A percentile compares a stretch with the other conserved stretches of the same genome.
Conservation (phyloP, 2,888 invertebrate genomes). For the Stomorhina lunata region DNA sequence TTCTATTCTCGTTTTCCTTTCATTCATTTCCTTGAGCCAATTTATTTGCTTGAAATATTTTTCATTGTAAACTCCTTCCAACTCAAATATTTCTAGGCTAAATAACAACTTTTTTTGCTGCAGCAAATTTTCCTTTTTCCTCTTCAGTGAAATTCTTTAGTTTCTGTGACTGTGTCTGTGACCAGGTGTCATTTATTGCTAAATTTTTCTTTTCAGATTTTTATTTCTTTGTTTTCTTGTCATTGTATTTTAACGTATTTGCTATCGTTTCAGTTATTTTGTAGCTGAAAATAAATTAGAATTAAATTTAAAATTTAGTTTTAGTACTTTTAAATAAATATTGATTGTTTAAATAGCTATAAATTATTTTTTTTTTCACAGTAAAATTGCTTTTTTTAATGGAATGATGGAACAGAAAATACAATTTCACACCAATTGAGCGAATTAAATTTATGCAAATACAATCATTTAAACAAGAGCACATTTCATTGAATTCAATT, state of each 20-base stretch:
- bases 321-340: background rate
- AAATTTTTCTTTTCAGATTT: background rate
- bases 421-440: background rate
- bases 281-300: slow-evolving; percentile 20
- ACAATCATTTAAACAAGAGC: background rate
- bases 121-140: background rate
- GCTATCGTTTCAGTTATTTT: background rate
- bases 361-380: background rate
- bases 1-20: background rate
- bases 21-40: background rate
- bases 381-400: background rate
- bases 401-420: background rate
- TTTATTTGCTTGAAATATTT: slow-evolving; percentile 39
- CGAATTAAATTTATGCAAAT: background rate
- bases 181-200: slow-evolving; percentile 22
- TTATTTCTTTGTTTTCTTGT: background rate
- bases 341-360: background rate
- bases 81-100: slow-evolving; percentile 3
- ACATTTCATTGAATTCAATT: no score
- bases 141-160: background rate
- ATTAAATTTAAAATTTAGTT: background rate
- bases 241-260: background rate
- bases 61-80: slow-evolving; percentile 12
- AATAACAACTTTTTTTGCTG: slow-evolving; percentile 10
- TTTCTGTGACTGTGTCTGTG: background rate